phyloP scores from a whole-genome alignment of 2,888 invertebrate species.

The Papilio gigon region DNA sequence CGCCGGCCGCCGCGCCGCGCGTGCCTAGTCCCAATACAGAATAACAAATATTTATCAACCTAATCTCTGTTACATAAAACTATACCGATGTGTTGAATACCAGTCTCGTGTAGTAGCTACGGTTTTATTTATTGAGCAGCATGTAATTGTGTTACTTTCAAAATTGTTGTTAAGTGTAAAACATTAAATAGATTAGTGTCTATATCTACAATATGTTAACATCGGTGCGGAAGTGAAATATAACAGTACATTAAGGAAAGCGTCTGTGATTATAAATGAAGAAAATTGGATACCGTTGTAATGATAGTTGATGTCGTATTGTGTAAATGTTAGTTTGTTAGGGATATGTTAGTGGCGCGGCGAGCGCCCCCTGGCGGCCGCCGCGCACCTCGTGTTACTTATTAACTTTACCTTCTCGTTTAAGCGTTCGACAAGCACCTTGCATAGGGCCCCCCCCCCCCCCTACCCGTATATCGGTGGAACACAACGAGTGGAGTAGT shows the following conservation, averaged over 20 bases:
- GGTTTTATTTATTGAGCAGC: conserved; percentile 77
- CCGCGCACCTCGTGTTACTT: conserved; percentile 56
- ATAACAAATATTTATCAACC: conserved; percentile 77
- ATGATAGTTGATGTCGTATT: conserved; percentile 68
- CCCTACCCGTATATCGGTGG: not conserved
- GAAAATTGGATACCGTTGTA: conserved; percentile 76
- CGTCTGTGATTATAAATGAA: conserved; percentile 82
- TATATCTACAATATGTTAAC: conserved; percentile 60
- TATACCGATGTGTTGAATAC: conserved; percentile 66
- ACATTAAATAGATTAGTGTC: conserved; percentile 56
- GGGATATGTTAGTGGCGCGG: conserved; percentile 48
- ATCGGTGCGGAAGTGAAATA: conserved; percentile 70
- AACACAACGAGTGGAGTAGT: conserved; percentile 30
- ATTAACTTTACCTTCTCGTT: conserved; percentile 55
- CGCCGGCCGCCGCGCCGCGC: conserved; percentile 70
- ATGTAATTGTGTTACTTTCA: conserved; percentile 67
- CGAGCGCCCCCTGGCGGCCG: conserved; percentile 42
- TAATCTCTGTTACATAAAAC: conserved; percentile 72
- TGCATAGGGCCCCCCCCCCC: conserved; percentile 44
- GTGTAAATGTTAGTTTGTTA: conserved; percentile 69
- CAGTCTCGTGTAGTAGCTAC: conserved; percentile 76
- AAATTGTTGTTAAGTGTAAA: conserved; percentile 63
- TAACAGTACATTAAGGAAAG: conserved; percentile 78
- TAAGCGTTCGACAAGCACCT: conserved; percentile 55
- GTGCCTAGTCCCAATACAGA: conserved; percentile 80